Evolutionary conservation across 1,140 invertebrate species (phyloP).

Genomic region (Leptonema lineaticorne): DNA sequence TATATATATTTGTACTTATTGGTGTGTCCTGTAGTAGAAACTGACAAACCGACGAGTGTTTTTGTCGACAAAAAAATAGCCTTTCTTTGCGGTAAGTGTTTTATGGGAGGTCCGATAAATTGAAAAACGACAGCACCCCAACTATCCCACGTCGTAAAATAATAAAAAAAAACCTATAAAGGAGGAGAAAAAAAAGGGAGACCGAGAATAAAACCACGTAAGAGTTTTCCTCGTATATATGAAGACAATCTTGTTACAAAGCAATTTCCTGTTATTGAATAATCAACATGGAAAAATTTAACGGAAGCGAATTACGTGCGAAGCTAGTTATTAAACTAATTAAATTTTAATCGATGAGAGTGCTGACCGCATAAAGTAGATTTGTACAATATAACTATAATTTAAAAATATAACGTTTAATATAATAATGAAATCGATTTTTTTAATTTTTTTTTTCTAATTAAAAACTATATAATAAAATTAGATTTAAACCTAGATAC

Average conservation of each 20-base stretch:
- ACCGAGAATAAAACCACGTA: constrained; percentile 14
- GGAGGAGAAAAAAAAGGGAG: background rate
- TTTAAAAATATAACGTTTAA: too few relatives aligned
- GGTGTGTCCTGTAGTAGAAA: background rate
- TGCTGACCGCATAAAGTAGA: too few relatives aligned
- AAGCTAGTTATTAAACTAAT: too few relatives aligned
- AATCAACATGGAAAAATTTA: constrained; percentile 24
- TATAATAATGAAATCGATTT: too few relatives aligned
- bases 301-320: background rate
- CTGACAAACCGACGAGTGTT: constrained; percentile 24
- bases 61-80: constrained; percentile 15
- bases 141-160: constrained; percentile 28
- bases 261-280: constrained; percentile 32
- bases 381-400: too few relatives aligned
- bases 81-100: constrained; percentile 31
- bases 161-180: constrained; percentile 20
- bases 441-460: too few relatives aligned
- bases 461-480: too few relatives aligned
- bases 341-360: too few relatives aligned
- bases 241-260: constrained; percentile 33
- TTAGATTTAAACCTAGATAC: too few relatives aligned
- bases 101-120: constrained; percentile 33
- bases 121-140: constrained; percentile 31
- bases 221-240: background rate
- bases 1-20: too few relatives aligned